These are phyloP conservation scores for Cantharis rufa DNA, from an alignment of 2,888 invertebrate genomes.

Conservation along the genomic window DNA sequence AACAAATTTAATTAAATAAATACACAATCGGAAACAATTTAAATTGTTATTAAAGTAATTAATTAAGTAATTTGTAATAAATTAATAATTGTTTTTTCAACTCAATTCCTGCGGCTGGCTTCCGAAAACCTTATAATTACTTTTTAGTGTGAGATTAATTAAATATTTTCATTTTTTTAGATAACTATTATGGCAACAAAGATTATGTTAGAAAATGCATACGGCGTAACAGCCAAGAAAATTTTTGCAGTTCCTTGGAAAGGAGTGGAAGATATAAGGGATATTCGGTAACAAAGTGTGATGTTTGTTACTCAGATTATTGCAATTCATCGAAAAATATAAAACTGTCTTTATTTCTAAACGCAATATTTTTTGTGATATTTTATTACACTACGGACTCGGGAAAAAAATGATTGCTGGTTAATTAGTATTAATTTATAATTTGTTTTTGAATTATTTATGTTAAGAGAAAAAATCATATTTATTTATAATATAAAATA, in stretches of 20 bases:
- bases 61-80: too few relatives aligned
- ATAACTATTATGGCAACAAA: background rate
- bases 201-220: slow-evolving; percentile 8
- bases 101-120: too few relatives aligned
- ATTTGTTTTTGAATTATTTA: background rate
- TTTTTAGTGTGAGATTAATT: too few relatives aligned
- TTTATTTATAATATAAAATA: too few relatives aligned
- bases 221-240: background rate
- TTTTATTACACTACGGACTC: slow-evolving; percentile 14
- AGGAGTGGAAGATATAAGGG: background rate
- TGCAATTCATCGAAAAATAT: slow-evolving; percentile 14
- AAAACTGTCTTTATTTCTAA: slow-evolving; percentile 12
- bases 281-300: slow-evolving; percentile 8
- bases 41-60: too few relatives aligned
- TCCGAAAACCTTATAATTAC: too few relatives aligned
- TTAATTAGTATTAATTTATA: background rate
- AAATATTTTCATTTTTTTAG: too few relatives aligned
- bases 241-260: background rate
- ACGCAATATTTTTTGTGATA: slow-evolving; percentile 13
- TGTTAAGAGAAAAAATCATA: background rate
- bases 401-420: background rate
- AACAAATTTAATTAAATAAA: too few relatives aligned
- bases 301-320: slow-evolving; percentile 11
- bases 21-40: too few relatives aligned
- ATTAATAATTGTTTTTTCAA: too few relatives aligned